Evolutionary conservation across 1,140 invertebrate genomes (phyloP).

Genomic region (Cepaea nemoralis): DNA sequence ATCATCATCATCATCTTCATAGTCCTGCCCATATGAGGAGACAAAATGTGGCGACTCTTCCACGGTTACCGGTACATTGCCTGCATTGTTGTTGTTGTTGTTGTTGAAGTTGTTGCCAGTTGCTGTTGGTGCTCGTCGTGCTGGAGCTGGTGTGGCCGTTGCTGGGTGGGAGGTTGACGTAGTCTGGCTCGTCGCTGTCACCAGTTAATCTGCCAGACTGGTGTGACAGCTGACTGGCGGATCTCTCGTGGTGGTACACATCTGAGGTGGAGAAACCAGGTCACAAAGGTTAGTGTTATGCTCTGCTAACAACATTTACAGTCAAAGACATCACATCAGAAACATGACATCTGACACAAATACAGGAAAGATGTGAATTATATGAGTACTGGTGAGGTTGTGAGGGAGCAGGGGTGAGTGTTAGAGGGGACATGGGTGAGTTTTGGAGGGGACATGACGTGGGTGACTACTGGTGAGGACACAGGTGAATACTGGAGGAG

Average conservation of each 20-base stretch:
- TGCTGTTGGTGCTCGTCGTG: conserved; percentile 22
- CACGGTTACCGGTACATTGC: neutral
- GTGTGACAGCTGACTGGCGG: conserved; percentile 55
- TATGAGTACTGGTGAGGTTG: too few species aligned
- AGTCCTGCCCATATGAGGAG: neutral
- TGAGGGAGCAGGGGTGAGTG: too few species aligned
- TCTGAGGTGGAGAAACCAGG: neutral
- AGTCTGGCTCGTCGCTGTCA: conserved; percentile 65
- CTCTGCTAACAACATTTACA: too few species aligned
- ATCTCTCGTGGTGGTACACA: conserved; percentile 48
- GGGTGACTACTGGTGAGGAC: too few species aligned
- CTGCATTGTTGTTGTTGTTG: neutral
- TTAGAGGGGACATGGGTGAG: too few species aligned
- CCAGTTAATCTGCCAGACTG: conserved; percentile 23
- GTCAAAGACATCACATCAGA: too few species aligned
- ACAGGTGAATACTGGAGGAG: too few species aligned
- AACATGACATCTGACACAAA: too few species aligned
- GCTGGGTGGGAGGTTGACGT: conserved; percentile 64
- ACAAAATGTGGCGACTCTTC: neutral
- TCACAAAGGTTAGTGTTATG: too few species aligned
- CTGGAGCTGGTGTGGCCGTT: conserved; percentile 31
- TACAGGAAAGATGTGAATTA: too few species aligned
- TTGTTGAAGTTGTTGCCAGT: neutral
- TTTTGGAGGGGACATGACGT: too few species aligned
- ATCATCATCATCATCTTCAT: conserved; percentile 38